These are phyloP conservation scores for Paramormyrops hopkinsi DNA, from an alignment of 2,797 vertebrate species.

Conservation along the genomic window DNA sequence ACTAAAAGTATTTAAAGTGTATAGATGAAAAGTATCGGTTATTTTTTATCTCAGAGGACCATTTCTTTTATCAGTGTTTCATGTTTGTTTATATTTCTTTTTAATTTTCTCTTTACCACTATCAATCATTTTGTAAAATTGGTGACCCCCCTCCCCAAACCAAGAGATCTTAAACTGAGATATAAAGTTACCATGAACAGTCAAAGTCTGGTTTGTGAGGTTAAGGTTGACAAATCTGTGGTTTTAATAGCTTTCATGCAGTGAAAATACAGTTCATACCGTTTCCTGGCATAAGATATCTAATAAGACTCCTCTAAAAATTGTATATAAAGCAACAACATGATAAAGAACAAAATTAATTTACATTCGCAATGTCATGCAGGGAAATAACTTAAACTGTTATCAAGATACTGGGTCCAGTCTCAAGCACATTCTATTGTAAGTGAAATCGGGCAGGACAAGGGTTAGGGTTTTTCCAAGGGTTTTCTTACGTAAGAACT, in stretches of 20 bases:
- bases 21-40: neutral
- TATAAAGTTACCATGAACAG: neutral
- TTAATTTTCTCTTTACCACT: neutral
- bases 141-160: neutral
- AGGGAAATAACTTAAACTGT: constrained; percentile 1
- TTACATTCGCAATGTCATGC: neutral
- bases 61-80: neutral
- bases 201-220: neutral
- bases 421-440: neutral
- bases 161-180: neutral
- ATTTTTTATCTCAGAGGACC: neutral
- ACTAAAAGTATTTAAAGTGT: neutral
- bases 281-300: neutral
- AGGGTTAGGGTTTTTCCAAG: constrained; percentile 10
- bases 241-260: neutral
- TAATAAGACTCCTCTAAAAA: neutral
- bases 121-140: neutral
- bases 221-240: neutral
- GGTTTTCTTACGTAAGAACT: neutral
- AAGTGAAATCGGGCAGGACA: neutral
- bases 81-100: neutral
- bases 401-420: neutral
- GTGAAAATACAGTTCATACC: neutral
- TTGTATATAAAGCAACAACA: neutral
- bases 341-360: neutral